Base-by-base conservation (phyloP, 2,797 vertebrate species). In the Paramormyrops hopkinsi region DNA sequence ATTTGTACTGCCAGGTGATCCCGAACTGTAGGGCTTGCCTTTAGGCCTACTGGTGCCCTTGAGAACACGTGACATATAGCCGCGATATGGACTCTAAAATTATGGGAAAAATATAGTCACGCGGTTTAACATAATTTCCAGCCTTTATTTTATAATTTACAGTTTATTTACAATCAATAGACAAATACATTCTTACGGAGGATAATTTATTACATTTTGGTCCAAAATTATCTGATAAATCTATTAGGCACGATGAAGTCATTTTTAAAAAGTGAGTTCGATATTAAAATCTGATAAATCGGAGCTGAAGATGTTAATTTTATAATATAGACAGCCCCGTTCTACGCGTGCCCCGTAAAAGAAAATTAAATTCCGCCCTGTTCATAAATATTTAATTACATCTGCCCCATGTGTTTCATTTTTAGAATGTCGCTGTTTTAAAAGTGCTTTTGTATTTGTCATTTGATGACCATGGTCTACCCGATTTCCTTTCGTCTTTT, bases 351-450 rank as follows among this genome's bases (percentile, higher is more conserved):
- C 17, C 19, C 62, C 48, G 11, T 89, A 54, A 87, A 87, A 89
- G 51, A 2, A 25, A 87, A 89, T 87, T 44, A 89, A 69, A 56
- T 54, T 25, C 85, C 50, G 84, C 84, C 50, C 84, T 11, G 51
- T 29, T 33, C 85, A 85, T 87, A 73, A 73, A 76, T 56, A 87
- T 88, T 88, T 88, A 25, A 89, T 87, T 76, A 87, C 50, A 87
- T 33, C 89, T 37, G 69, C 41, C 53, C 46, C 48, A 62, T n/a
- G 37, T 29, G 51, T 56, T 85, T 51, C 59, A 89, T 33, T 54
- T 88, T 85, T 62, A 87, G 65, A 53, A 33, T 50, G 48, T n/a
- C 48, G 2, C 53, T 65, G 14, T 44, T 87, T 51, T 33, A 46
- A 4, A 41, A 17, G 4, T 82, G 19, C n/a, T 62, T 41, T 87